These are phyloP conservation scores for Rhegmatorhina hoffmannsi DNA, from an alignment of 2,113 vertebrate species.

Conservation along the genomic window DNA sequence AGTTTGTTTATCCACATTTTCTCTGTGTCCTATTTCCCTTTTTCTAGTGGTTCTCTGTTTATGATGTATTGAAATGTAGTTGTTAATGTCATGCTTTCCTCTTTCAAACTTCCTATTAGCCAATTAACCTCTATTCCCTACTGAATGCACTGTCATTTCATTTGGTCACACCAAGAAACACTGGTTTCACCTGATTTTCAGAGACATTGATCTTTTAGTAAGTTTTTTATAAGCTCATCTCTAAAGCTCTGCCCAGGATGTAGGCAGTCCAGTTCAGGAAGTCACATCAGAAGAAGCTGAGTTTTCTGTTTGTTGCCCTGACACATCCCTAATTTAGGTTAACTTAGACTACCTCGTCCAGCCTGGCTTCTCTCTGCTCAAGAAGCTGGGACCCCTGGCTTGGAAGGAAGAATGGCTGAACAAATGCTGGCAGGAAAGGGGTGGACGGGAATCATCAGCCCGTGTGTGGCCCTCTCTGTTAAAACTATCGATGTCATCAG, in stretches of 20 bases:
- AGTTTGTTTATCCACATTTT: background rate
- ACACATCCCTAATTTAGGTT: background rate
- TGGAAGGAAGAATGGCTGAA: background rate
- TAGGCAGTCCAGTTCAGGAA: background rate
- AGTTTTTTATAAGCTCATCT: background rate
- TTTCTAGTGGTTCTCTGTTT: background rate
- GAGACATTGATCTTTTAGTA: background rate
- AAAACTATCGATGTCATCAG: background rate
- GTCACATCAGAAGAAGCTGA: fast-evolving
- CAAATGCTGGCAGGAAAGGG: background rate
- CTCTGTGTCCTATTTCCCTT: background rate
- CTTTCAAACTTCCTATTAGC: background rate
- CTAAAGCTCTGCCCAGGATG: background rate
- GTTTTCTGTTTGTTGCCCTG: background rate
- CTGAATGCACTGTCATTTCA: background rate
- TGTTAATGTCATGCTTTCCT: background rate
- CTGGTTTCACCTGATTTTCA: background rate
- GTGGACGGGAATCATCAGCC: background rate
- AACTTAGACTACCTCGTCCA: background rate
- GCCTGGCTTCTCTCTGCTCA: background rate
- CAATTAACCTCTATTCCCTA: background rate
- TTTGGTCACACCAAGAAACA: background rate
- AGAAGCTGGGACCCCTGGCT: background rate
- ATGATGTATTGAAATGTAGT: background rate
- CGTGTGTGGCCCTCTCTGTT: fast-evolving